Evolutionary conservation across 2,797 vertebrate species (phyloP).

Genomic region (Tympanoctomys barrerae): DNA sequence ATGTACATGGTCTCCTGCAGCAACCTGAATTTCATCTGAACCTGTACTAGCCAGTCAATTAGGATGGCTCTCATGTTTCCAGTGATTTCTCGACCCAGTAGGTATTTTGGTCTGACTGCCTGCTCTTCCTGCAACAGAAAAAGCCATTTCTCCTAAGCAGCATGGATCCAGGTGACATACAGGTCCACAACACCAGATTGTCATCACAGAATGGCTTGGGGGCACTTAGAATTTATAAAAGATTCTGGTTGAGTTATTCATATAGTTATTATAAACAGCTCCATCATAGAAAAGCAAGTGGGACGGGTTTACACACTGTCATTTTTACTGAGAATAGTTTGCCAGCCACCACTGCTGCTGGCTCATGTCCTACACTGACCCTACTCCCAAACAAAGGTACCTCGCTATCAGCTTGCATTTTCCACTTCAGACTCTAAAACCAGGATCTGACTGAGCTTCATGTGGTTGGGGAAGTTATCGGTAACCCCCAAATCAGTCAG

Average conservation of each 20-base stretch:
- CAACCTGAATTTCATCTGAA: slow-evolving; percentile 91
- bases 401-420: neutral
- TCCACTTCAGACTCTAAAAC: slow-evolving; percentile 15
- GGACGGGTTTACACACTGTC: neutral
- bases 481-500: neutral
- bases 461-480: neutral
- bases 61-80: slow-evolving; percentile 93
- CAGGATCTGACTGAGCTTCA: slow-evolving; percentile 49
- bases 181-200: neutral
- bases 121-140: slow-evolving; percentile 88
- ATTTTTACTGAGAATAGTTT: neutral
- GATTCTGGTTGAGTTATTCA: neutral
- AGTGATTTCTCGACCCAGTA: slow-evolving; percentile 90
- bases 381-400: neutral
- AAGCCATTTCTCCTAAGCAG: slow-evolving; percentile 17
- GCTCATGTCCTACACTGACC: neutral
- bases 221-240: neutral
- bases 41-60: slow-evolving; percentile 94
- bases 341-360: neutral
- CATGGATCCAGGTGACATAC: neutral
- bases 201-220: neutral
- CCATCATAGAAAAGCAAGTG: neutral
- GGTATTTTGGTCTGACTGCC: slow-evolving; percentile 88
- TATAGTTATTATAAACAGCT: neutral
- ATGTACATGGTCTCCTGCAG: slow-evolving; percentile 95